Conservation (phyloP, 2,888 invertebrate genomes). For the Drosophila mayaguana region DNA sequence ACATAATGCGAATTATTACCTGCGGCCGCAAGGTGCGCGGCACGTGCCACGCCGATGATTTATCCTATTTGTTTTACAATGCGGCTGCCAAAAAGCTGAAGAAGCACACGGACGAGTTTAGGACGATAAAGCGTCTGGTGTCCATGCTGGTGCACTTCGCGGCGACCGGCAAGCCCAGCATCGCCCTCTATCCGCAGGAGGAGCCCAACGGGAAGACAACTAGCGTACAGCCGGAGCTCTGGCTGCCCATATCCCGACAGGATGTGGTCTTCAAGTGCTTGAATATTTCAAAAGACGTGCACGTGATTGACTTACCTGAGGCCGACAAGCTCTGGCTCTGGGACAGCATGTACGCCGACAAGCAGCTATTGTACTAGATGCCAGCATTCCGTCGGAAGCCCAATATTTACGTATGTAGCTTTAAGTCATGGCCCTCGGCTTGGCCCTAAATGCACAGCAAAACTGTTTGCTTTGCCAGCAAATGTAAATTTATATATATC, state of each 20-base stretch:
- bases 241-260: slow-evolving; percentile 75
- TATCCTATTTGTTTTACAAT: slow-evolving; percentile 84
- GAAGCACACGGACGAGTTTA: slow-evolving; percentile 81
- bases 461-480: slow-evolving; percentile 49
- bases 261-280: slow-evolving; percentile 81
- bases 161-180: slow-evolving; percentile 82
- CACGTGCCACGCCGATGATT: slow-evolving; percentile 85
- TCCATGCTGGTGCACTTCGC: slow-evolving; percentile 83
- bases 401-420: slow-evolving; percentile 27
- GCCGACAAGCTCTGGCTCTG: slow-evolving; percentile 82
- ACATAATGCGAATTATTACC: slow-evolving; percentile 83
- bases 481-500: slow-evolving; percentile 54
- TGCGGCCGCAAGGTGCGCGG: slow-evolving; percentile 84
- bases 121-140: slow-evolving; percentile 83
- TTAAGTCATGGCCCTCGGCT: slow-evolving; percentile 46
- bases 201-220: slow-evolving; percentile 25
- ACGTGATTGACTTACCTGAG: slow-evolving; percentile 84
- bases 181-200: slow-evolving; percentile 55
- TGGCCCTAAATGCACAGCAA: slow-evolving; percentile 66
- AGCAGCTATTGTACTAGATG: slow-evolving; percentile 63
- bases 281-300: slow-evolving; percentile 83
- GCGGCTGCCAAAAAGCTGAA: slow-evolving; percentile 81
- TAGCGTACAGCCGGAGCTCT: slow-evolving; percentile 40
- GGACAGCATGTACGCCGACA: slow-evolving; percentile 82
- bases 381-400: no score